Evolutionary conservation across 2,888 invertebrate species (phyloP), one percentile per base, ranked within the genome.

Genomic region (Sphinx pinastri): DNA sequence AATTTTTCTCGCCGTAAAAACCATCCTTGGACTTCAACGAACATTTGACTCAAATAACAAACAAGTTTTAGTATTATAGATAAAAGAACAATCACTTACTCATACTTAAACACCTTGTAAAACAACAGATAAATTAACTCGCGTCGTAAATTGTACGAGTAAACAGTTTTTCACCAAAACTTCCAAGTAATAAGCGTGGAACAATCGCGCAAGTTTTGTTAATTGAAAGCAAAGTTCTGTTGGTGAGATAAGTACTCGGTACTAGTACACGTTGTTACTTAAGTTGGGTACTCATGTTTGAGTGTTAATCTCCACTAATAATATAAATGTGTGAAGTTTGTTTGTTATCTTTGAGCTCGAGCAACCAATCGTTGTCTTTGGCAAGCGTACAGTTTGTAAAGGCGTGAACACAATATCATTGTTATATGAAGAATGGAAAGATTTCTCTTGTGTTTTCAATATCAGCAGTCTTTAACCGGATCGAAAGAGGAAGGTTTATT

Each of bases 71-170:
- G 14, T 38, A 51, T 38, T 51, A 66, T 49, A 58, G 58, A n/a
- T 19, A 49, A 67, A 70, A 70, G 11, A 67, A 67, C 52, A 58
- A 67, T 67, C 57, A 70, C 52, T 70, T 67, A 67, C 16, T 47
- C 47, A 47, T 49, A 66, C 67, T 70, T 67, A 57, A 70, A 70
- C 58, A 51, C 38, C 55, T 58, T 49, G 58, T 67, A 70, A 57
- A 70, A 57, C 16, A 38, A 38, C 47, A 67, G 38, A 52, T 63
- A 52, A 70, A 67, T 51, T 51, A 13, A 8, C 38, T 16, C 14
- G 14, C 47, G 51, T 57, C 47, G 51, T 59, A 69, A 69, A 58
- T 51, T 60, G 31, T 31, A 52, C 14, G 13, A 16, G 19, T 5
- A 69, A 69, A 52, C 52, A 60, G 51, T 60, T 57, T 58, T 60